These are phyloP conservation scores for Drosophila kuntzei DNA, from an alignment of 2,888 invertebrate species.

Conservation along the genomic window DNA sequence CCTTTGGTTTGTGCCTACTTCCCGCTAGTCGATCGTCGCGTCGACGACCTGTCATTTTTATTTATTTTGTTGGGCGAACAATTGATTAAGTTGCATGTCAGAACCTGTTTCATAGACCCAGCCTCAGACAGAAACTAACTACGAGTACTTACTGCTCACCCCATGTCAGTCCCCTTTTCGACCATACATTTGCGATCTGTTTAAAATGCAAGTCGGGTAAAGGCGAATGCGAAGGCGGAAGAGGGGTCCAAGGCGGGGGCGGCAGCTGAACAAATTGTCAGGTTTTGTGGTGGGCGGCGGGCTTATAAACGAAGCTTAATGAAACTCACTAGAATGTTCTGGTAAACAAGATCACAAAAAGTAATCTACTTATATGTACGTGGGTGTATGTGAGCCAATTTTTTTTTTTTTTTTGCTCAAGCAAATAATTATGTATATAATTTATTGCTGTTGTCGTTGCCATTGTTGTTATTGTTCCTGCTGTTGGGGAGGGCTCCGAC, in stretches of 20 bases:
- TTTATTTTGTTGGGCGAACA: constrained; percentile 25
- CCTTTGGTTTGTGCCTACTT: background rate
- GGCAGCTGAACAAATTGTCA: constrained; percentile 35
- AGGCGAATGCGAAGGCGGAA: background rate
- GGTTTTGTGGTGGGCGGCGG: constrained; percentile 34
- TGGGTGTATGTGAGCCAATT: constrained; percentile 4
- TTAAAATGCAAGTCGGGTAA: constrained; percentile 42
- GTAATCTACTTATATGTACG: constrained; percentile 28
- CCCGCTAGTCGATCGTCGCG: background rate
- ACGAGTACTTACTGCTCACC: constrained; percentile 2
- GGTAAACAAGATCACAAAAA: constrained; percentile 64
- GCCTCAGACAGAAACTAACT: constrained; percentile 8
- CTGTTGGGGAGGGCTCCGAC: constrained; percentile 28
- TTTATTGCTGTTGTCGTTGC: constrained; percentile 25
- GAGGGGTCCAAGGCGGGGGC: background rate
- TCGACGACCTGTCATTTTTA: constrained; percentile 6
- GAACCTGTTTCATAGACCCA: constrained; percentile 39
- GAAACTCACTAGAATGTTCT: constrained; percentile 44
- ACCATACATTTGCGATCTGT: constrained; percentile 38
- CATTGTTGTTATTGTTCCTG: background rate
- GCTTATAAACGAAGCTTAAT: constrained; percentile 53
- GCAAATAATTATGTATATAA: constrained; percentile 45
- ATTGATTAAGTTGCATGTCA: constrained; percentile 44
- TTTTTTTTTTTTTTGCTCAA: background rate
- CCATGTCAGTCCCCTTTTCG: constrained; percentile 26